phyloP scores from a whole-genome alignment of 1,140 invertebrate genomes.

The Hestina assimilis region DNA sequence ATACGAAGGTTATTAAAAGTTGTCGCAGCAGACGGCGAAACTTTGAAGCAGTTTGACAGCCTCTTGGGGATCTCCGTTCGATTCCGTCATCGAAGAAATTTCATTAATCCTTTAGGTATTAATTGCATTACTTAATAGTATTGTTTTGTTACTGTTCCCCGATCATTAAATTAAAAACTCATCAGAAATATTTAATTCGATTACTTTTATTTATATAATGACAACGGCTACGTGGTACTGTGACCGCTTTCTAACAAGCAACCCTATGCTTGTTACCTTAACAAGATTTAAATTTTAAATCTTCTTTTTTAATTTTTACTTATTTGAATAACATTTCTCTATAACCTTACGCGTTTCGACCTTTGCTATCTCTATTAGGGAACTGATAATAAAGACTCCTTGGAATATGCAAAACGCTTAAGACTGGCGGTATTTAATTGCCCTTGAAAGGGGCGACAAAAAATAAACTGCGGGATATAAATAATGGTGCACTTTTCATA shows the following conservation, averaged over 20 bases:
- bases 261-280: too few species aligned
- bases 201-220: too few species aligned
- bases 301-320: too few species aligned
- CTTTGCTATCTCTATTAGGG: conserved; percentile 67
- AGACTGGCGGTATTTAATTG: conserved; percentile 76
- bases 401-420: conserved; percentile 73
- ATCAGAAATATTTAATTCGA: too few species aligned
- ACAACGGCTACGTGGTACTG: too few species aligned
- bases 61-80: conserved; percentile 52
- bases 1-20: conserved; percentile 73
- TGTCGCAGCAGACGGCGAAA: conserved; percentile 60
- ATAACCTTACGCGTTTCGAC: conserved; percentile 30
- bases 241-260: too few species aligned
- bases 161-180: neutral
- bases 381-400: conserved; percentile 53
- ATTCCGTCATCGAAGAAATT: conserved; percentile 64
- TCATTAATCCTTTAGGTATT: conserved; percentile 54
- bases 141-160: conserved; percentile 9
- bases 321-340: neutral
- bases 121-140: conserved; percentile 7
- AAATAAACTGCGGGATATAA: conserved; percentile 72
- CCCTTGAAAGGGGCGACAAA: conserved; percentile 76
- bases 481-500: conserved; percentile 78
- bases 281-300: too few species aligned
- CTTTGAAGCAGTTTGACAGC: conserved; percentile 65